Base-by-base conservation (phyloP, 2,113 vertebrate species). In the Egretta garzetta region DNA sequence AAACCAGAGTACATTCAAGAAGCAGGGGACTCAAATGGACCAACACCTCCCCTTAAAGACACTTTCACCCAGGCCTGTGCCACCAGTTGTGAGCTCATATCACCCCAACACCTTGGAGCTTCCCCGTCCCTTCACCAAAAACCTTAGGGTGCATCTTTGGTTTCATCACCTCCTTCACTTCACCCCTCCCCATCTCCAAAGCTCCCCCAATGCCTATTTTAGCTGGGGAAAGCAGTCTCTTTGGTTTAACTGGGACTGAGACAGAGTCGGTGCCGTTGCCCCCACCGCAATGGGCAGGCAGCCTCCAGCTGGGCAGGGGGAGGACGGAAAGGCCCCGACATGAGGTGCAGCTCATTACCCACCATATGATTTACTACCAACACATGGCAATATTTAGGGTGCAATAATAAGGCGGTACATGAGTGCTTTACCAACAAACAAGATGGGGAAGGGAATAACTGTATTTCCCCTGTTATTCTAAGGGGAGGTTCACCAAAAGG, bases 401-500 rank as follows among this genome's bases (percentile, higher is more conserved):
- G 73, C 92, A 90, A 73, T 70, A 86, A 94, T 68, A 92, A 77
- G 92, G 94, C 9, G 3, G 55, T 49, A 70, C 75, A 67, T 0
- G 4, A 95, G 76, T 37, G 77, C 80, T 94, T 97, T 89, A 95
- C 87, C 95, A 85, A 90, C 50, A 97, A 98, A 97, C 93, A 97
- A 95, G 75, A 96, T 1, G 24, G 88, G 56, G 63, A 95, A 97
- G 77, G 89, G 96, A 97, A 98, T 95, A 95, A 97, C 77, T 97
- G 88, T 88, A 96, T 97, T 98, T 97, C 94, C 94, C 90, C 91
- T 93, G 90, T 86, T 97, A 77, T 91, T 96, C 92, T 95, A 93
- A 92, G 75, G 88, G 88, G 75, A 97, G 97, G 98, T 98, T 98
- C 98, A 98, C 89, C 68, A 89, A 96, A 92, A 98, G 98, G 97